These are phyloP conservation scores for Limnephilus marmoratus DNA, from an alignment of 2,888 invertebrate species.

Conservation along the genomic window DNA sequence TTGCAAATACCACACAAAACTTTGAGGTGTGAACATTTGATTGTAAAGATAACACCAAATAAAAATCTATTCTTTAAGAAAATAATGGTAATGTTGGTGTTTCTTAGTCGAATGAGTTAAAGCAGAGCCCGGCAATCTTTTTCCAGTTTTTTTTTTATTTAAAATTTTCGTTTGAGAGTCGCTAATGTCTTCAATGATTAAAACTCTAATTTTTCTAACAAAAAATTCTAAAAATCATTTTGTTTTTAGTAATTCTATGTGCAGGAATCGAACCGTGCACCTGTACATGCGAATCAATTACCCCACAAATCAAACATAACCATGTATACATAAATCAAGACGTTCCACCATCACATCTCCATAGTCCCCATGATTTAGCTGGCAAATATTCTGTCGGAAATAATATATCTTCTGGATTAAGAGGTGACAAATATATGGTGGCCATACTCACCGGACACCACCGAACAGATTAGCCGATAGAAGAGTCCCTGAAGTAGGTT, in stretches of 20 bases:
- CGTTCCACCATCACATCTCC: neutral
- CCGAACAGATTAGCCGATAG: neutral
- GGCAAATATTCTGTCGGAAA: constrained; percentile 22
- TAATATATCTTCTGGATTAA: constrained; percentile 16
- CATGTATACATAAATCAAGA: neutral
- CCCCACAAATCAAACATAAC: neutral
- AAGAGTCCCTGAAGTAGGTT: neutral
- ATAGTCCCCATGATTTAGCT: constrained; percentile 5
- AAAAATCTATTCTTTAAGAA: too few relatives aligned
- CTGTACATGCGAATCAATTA: neutral
- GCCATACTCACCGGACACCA: neutral
- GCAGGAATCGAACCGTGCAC: neutral
- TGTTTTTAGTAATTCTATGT: neutral
- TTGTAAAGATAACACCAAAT: too few relatives aligned
- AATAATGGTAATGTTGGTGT: too few relatives aligned
- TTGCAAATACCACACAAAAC: too few relatives aligned
- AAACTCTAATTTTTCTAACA: too few relatives aligned
- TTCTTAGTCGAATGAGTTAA: too few relatives aligned
- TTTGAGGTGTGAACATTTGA: too few relatives aligned
- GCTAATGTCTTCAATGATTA: too few relatives aligned
- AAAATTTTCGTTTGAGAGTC: too few relatives aligned
- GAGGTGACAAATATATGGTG: constrained; percentile 36
- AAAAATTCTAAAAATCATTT: too few relatives aligned
- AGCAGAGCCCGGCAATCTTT: too few relatives aligned
- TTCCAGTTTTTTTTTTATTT: too few relatives aligned